Evolutionary conservation across 2,113 vertebrate species (phyloP).

Genomic region (Ameiurus melas): DNA sequence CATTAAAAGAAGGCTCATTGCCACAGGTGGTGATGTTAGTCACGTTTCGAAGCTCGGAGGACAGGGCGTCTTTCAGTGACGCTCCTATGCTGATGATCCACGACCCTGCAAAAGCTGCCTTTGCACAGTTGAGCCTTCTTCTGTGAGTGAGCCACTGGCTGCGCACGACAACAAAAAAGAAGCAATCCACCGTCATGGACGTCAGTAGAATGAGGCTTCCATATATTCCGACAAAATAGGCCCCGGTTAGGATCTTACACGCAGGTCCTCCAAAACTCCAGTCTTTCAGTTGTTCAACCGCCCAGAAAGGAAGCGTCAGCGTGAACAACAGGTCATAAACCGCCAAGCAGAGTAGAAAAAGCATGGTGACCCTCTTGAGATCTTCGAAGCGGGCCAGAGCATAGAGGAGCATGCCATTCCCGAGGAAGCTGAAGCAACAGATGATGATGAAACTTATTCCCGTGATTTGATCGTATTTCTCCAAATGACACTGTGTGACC

Average conservation of each 20-base stretch:
- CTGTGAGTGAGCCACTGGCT: slow-evolving; percentile 47
- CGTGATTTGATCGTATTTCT: neutral
- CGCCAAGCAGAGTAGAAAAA: slow-evolving; percentile 76
- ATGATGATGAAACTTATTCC: slow-evolving; percentile 49
- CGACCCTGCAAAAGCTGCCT: slow-evolving; percentile 54
- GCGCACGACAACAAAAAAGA: slow-evolving; percentile 67
- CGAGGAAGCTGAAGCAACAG: slow-evolving; percentile 59
- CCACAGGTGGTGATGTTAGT: neutral
- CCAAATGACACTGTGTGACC: slow-evolving; percentile 10
- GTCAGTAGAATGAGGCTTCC: slow-evolving; percentile 77
- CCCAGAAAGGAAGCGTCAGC: slow-evolving; percentile 74
- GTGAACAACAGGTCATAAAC: slow-evolving; percentile 76
- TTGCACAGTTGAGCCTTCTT: slow-evolving; percentile 56
- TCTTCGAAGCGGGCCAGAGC: slow-evolving; percentile 55
- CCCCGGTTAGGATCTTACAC: slow-evolving; percentile 70
- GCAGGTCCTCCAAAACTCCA: slow-evolving; percentile 69
- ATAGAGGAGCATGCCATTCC: slow-evolving; percentile 60
- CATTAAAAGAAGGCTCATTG: accelerated
- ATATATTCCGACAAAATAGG: slow-evolving; percentile 68
- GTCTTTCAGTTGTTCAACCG: slow-evolving; percentile 53
- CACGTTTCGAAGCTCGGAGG: neutral
- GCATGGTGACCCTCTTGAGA: slow-evolving; percentile 70
- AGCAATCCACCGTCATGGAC: slow-evolving; percentile 76
- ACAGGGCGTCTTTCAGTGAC: slow-evolving; percentile 59
- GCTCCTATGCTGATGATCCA: slow-evolving; percentile 70